Base-by-base conservation (phyloP, 1,140 invertebrate genomes). In the Pseudomyrmex concolor region DNA sequence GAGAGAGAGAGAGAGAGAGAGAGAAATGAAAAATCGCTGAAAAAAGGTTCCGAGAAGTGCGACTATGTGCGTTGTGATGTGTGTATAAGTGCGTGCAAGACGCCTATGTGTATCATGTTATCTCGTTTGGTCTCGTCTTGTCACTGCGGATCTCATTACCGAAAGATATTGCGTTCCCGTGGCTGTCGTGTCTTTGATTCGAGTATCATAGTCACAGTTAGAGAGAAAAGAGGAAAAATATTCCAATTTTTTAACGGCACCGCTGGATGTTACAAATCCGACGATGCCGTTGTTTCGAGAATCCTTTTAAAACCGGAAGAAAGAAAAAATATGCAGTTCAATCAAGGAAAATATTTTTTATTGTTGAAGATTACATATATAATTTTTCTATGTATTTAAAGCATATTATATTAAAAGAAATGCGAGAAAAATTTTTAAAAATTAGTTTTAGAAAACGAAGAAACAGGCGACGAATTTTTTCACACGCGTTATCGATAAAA, bases 1-100 rank as follows among this genome's bases (percentile, higher is more conserved):
- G 74, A 22, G 55, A 34, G n/a, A n/a, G 25, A 34, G 25, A 34
- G 34, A 34, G 34, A 34, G 5, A 34, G 34, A 34, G 34, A 34
- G 34, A 34, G 5, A 34, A 34, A 34, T 34, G 5, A 34, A 34
- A 34, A 51, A 78, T 73, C 60, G 74, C 76, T 70, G 81, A 85
- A 81, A 73, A 78, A 57, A 76, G 77, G 68, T 89, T 89, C 88
- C 59, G 54, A 72, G 84, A 88, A 88, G 55, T 66, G 22, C 17
- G 70, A 57, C 54, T 60, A 73, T 84, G 60, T 84, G 72, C 83
- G 83, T 83, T 17, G 51, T 81, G 63, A 89, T 80, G 17, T 80
- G 17, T 80, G 17, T 80, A 15, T 85, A 80, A 85, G 45, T 89
- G 71, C 59, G 83, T 89, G 43, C 43, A 59, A 59, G 51, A 85